A percentile compares a stretch with the other conserved stretches of the same genome.
Conservation (phyloP, 2,888 invertebrate genomes). For the Heliconius cydno region DNA sequence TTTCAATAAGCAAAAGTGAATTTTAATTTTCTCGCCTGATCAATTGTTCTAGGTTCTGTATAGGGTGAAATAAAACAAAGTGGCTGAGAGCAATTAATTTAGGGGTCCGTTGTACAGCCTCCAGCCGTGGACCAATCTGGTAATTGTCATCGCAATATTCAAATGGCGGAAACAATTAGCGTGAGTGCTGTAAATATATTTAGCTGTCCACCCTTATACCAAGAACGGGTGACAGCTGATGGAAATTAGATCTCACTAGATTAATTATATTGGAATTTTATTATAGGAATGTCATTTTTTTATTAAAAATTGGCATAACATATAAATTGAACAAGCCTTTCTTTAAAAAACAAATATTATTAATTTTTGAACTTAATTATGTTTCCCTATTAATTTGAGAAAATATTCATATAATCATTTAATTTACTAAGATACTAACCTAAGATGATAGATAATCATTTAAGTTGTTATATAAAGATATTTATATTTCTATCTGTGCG, state of each 20-base stretch:
- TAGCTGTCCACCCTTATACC: conserved; percentile 53
- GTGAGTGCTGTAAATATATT: conserved; percentile 74
- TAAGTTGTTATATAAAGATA: no score
- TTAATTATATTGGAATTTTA: conserved; percentile 34
- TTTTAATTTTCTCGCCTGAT: conserved; percentile 24
- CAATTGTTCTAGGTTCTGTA: conserved; percentile 44
- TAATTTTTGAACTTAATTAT: no score
- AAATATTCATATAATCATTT: no score
- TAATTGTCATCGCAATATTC: conserved; percentile 83
- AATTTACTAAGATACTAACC: no score
- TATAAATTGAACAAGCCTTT: no score
- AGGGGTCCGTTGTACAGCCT: conserved; percentile 67
- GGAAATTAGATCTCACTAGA: conserved; percentile 41
- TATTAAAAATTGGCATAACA: background rate
- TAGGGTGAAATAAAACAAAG: conserved; percentile 73
- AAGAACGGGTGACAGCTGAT: conserved; percentile 44
- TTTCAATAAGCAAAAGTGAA: conserved; percentile 17
- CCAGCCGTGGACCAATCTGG: conserved; percentile 76
- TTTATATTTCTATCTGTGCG: no score
- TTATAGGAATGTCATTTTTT: conserved; percentile 14
- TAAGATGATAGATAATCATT: no score
- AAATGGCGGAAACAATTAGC: conserved; percentile 84
- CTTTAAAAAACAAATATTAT: no score
- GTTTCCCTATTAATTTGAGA: no score
- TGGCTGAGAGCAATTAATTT: conserved; percentile 78